phyloP scores from a whole-genome alignment of 1,140 invertebrate genomes.

The Dendroctonus valens region DNA sequence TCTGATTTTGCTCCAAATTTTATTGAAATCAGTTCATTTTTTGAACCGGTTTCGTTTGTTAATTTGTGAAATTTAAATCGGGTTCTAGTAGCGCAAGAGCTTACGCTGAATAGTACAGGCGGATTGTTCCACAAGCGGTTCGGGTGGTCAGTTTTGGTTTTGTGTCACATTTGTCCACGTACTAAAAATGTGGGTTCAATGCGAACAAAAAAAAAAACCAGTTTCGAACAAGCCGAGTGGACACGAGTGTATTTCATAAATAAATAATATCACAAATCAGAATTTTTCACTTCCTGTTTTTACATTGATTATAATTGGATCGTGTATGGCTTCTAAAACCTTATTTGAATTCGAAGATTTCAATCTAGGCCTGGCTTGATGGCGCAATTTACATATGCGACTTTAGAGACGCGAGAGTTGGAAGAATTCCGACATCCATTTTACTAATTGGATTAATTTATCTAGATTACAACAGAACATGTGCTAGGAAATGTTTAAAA shows the following conservation, averaged over 20 bases:
- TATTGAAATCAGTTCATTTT: slow-evolving; percentile 14
- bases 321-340: slow-evolving; percentile 3
- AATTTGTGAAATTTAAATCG: slow-evolving; percentile 12
- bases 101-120: background rate
- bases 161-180: background rate
- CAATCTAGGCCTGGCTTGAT: background rate
- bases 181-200: too few relatives aligned
- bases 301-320: slow-evolving; percentile 11
- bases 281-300: slow-evolving; percentile 26
- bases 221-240: too few relatives aligned
- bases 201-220: too few relatives aligned
- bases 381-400: slow-evolving; percentile 12
- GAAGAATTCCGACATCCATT: slow-evolving; percentile 5
- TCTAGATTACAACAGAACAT: slow-evolving; percentile 1
- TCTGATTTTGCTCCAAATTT: slow-evolving; percentile 32
- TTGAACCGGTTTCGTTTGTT: slow-evolving; percentile 6
- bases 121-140: too few relatives aligned
- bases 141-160: background rate
- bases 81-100: background rate
- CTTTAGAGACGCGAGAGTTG: background rate
- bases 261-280: slow-evolving; percentile 14
- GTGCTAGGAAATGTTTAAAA: too few relatives aligned
- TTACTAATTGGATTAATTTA: slow-evolving; percentile 14
- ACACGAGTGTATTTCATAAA: slow-evolving; percentile 8
- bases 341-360: slow-evolving; percentile 14